Percentiles rank a stretch among this genome's conserved stretches.
Conservation (phyloP, 2,888 invertebrate species). For the Apamea sordens region DNA sequence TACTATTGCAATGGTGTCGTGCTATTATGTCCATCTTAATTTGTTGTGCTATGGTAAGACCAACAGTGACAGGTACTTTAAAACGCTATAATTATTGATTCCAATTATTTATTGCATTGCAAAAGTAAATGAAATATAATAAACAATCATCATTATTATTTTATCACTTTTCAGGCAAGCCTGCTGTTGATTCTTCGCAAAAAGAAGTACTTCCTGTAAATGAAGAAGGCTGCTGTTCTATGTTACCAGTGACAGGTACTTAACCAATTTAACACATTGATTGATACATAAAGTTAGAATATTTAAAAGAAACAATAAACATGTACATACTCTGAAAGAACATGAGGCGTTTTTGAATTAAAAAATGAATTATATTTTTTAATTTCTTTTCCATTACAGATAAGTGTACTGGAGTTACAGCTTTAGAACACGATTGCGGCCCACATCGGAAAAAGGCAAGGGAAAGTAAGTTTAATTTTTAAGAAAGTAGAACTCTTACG, state of each 20-base stretch:
- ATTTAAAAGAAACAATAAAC: neutral
- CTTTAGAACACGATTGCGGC: neutral
- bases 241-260: neutral
- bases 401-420: neutral
- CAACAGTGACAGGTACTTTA: neutral
- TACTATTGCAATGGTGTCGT: no score
- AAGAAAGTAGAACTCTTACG: no score
- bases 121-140: neutral
- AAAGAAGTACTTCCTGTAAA: neutral
- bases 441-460: neutral
- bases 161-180: neutral
- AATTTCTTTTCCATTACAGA: neutral
- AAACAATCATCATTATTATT: neutral
- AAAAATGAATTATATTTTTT: neutral
- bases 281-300: neutral
- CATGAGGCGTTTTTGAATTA: neutral
- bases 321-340: no score
- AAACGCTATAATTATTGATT: neutral
- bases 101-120: neutral
- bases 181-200: neutral
- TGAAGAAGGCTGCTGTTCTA: neutral
- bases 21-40: no score
- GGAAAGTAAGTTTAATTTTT: no score
- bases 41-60: neutral
- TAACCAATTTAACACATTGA: neutral